Conservation (phyloP, 1,140 invertebrate genomes). For the Hyphantria cunea region DNA sequence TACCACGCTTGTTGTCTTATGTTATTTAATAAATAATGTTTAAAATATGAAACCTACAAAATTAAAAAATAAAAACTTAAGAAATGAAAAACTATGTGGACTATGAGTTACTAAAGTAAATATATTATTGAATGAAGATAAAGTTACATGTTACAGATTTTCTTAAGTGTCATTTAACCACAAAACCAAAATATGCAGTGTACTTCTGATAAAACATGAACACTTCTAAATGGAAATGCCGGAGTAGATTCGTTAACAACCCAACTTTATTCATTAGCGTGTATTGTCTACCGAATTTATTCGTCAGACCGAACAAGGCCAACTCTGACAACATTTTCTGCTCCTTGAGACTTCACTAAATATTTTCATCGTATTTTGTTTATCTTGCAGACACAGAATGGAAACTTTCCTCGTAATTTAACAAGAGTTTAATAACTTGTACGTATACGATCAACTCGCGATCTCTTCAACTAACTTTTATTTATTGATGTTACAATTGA, state of each 20-base stretch:
- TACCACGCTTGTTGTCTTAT: too few relatives aligned
- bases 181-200: conserved; percentile 50
- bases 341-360: conserved; percentile 63
- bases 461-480: conserved; percentile 9
- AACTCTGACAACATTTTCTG: conserved; percentile 57
- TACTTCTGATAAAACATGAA: conserved; percentile 63
- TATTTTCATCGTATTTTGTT: conserved; percentile 69
- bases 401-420: conserved; percentile 59
- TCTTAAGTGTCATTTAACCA: conserved; percentile 9
- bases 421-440: conserved; percentile 32
- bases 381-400: conserved; percentile 59
- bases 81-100: too few relatives aligned
- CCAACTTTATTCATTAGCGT: conserved; percentile 79
- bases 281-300: conserved; percentile 78
- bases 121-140: too few relatives aligned
- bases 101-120: too few relatives aligned
- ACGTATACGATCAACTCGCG: conserved; percentile 4
- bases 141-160: conserved; percentile 4
- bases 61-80: too few relatives aligned
- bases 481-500: conserved; percentile 6
- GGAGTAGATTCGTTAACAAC: conserved; percentile 72
- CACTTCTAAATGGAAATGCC: conserved; percentile 71
- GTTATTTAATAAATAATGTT: too few relatives aligned
- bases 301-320: conserved; percentile 67
- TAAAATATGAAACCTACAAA: too few relatives aligned